Evolutionary conservation across 2,113 vertebrate genomes (phyloP).

Genomic region (Oncorhynchus nerka): DNA sequence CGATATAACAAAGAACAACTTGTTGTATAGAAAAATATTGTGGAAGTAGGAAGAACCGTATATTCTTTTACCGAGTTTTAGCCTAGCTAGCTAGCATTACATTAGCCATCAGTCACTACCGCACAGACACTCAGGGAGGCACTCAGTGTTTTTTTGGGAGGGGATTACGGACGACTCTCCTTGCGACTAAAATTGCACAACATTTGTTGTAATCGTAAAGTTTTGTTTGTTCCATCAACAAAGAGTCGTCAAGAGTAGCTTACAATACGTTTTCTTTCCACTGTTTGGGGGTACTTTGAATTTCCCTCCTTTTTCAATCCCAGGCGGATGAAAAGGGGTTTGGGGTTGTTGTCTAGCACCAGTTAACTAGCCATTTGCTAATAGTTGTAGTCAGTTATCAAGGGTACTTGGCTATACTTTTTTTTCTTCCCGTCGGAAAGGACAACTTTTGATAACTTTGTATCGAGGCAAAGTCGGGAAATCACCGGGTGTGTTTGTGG

Average conservation of each 20-base stretch:
- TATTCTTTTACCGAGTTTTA: constrained; percentile 18
- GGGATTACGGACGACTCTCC: neutral
- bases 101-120: constrained; percentile 41
- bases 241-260: constrained; percentile 16
- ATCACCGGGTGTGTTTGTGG: constrained; percentile 3
- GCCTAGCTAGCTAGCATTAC: constrained; percentile 61
- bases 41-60: constrained; percentile 17
- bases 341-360: constrained; percentile 42
- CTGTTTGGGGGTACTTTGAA: constrained; percentile 63
- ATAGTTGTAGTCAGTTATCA: constrained; percentile 48
- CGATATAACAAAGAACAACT: constrained; percentile 13
- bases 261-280: constrained; percentile 17
- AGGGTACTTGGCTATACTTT: neutral
- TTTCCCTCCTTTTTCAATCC: constrained; percentile 73
- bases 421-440: neutral
- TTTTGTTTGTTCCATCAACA: neutral
- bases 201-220: neutral
- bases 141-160: neutral
- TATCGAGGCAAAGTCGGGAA: neutral
- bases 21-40: constrained; percentile 14
- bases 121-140: neutral
- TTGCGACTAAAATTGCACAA: neutral
- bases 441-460: neutral
- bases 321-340: constrained; percentile 34
- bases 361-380: constrained; percentile 32